Conservation (phyloP, 2,888 invertebrate species). For the Chymomyza procnemis region DNA sequence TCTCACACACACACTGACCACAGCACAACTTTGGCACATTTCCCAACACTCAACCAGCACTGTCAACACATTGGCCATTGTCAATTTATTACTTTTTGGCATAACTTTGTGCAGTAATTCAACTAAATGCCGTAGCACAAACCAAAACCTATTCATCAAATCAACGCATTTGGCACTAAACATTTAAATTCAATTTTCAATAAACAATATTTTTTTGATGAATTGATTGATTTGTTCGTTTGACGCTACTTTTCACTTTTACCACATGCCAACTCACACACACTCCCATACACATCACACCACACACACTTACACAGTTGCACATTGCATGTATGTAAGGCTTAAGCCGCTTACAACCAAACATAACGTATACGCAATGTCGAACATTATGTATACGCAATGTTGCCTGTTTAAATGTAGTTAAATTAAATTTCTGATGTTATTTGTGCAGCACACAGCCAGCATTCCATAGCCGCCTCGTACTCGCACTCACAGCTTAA, state of each 20-base stretch:
- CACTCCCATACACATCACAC: neutral
- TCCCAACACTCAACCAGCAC: neutral
- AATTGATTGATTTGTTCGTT: neutral
- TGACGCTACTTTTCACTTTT: neutral
- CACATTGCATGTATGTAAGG: no score
- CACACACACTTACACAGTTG: no score
- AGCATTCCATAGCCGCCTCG: no score
- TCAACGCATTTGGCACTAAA: neutral
- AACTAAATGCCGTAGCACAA: neutral
- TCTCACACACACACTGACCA: conserved; percentile 1
- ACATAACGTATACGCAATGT: neutral
- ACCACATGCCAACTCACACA: neutral
- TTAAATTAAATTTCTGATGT: neutral
- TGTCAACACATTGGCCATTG: neutral
- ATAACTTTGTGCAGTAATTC: neutral
- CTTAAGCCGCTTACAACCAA: neutral
- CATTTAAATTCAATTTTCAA: neutral
- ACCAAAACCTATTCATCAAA: neutral
- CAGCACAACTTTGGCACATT: conserved; percentile 19
- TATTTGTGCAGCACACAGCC: neutral
- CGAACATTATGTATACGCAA: neutral
- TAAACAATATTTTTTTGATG: neutral
- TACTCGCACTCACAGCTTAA: neutral
- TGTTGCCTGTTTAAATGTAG: neutral
- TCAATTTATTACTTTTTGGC: conserved; percentile 3